These are phyloP conservation scores for Circaetus gallicus DNA, from an alignment of 2,113 vertebrate genomes.

Conservation along the genomic window DNA sequence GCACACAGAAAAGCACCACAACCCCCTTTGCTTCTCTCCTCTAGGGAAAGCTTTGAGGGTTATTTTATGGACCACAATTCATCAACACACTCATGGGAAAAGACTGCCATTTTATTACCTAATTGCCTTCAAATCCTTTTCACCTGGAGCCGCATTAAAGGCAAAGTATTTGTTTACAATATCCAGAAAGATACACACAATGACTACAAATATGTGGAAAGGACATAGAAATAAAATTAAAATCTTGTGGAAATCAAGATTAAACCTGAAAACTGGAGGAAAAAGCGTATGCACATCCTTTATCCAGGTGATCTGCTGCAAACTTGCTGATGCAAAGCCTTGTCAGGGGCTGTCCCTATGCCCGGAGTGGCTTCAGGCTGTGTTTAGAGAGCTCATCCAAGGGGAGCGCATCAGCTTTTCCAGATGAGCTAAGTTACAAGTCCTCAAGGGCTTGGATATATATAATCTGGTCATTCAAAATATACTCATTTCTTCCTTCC, in stretches of 20 bases:
- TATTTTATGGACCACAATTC: not conserved
- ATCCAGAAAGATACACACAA: too few relatives aligned
- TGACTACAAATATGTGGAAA: not conserved
- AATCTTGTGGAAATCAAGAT: not conserved
- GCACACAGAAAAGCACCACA: not conserved
- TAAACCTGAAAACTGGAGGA: not conserved
- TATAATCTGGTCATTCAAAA: too few relatives aligned
- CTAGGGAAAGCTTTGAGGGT: not conserved
- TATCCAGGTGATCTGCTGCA: not conserved
- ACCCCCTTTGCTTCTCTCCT: too few relatives aligned
- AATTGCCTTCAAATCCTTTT: not conserved
- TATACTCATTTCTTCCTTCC: not conserved
- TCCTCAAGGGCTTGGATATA: too few relatives aligned
- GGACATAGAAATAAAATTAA: not conserved
- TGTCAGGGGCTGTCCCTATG: too few relatives aligned
- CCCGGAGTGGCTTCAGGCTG: not conserved
- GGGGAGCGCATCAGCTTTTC: not conserved
- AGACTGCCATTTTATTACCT: not conserved
- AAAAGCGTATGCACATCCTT: not conserved
- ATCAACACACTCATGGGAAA: not conserved
- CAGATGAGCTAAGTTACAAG: not conserved
- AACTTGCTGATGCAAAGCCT: not conserved
- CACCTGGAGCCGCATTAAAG: not conserved
- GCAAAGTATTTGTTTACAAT: not conserved
- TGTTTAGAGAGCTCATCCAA: not conserved